Evolutionary conservation across 2,888 invertebrate species (phyloP).

Genomic region (Ischnus inquisitorius): DNA sequence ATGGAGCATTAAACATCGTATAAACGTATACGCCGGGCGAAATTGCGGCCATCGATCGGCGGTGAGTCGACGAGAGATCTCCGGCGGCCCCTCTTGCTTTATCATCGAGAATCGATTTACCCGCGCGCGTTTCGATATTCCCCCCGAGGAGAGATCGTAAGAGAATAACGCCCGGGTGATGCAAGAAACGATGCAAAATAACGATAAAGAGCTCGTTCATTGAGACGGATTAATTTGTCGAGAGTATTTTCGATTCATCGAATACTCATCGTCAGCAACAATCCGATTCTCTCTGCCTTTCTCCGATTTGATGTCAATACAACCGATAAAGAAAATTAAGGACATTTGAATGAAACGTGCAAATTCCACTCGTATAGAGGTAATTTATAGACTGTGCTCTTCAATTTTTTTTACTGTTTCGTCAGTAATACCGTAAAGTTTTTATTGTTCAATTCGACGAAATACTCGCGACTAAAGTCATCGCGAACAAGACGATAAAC

Average conservation of each 20-base stretch:
- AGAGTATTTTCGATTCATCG: constrained; percentile 55
- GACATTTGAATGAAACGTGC: background rate
- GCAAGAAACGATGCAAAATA: constrained; percentile 46
- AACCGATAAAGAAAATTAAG: background rate
- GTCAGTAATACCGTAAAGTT: constrained; percentile 39
- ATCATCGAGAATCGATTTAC: constrained; percentile 72
- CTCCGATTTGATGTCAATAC: background rate
- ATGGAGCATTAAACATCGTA: constrained; percentile 76
- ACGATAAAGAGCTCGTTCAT: constrained; percentile 42
- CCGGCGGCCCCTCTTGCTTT: constrained; percentile 55
- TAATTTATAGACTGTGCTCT: background rate
- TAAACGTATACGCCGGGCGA: constrained; percentile 73
- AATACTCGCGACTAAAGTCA: constrained; percentile 59
- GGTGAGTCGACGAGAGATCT: constrained; percentile 67
- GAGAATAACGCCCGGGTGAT: constrained; percentile 42
- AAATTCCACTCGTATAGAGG: background rate
- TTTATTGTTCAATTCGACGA: constrained; percentile 75
- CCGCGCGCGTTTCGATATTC: constrained; percentile 68
- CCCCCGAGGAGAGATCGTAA: constrained; percentile 54
- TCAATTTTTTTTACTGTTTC: background rate
- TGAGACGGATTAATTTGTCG: constrained; percentile 62
- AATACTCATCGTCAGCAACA: constrained; percentile 10
- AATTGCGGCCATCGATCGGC: constrained; percentile 77
- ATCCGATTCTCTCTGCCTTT: background rate
- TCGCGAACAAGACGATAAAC: constrained; percentile 44